Percentiles rank a stretch among this genome's conserved stretches.
Conservation (phyloP, 2,888 invertebrate genomes). For the Perizoma affinitatum region DNA sequence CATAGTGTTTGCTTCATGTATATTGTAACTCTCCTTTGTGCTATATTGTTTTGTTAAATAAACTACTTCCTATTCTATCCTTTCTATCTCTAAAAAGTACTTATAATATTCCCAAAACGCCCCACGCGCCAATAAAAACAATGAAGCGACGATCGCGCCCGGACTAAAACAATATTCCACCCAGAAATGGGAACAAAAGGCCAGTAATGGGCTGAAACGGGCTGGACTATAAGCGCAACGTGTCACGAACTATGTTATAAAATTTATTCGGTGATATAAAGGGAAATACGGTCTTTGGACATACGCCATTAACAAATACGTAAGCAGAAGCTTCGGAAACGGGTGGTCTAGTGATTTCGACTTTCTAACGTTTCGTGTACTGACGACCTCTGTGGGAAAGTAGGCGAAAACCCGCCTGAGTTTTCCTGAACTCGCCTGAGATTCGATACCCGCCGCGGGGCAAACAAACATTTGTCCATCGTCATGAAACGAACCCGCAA, state of each 20-base stretch:
- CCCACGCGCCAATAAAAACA: conserved; percentile 44
- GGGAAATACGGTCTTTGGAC: conserved; percentile 3
- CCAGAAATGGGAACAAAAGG: conserved; percentile 47
- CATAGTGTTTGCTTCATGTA: too few species aligned
- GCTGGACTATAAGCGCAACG: conserved; percentile 52
- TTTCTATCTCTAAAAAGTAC: conserved; percentile 20
- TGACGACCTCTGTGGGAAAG: too few species aligned
- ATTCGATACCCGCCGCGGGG: too few species aligned
- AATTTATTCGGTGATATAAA: conserved; percentile 39
- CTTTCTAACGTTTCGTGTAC: too few species aligned
- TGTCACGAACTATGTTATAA: conserved; percentile 54
- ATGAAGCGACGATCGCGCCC: conserved; percentile 44
- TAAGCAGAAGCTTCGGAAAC: background rate
- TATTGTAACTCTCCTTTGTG: too few species aligned
- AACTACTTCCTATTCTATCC: conserved; percentile 10
- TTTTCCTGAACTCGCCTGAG: too few species aligned
- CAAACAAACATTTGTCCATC: too few species aligned
- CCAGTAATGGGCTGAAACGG: conserved; percentile 44
- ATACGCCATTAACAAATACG: background rate
- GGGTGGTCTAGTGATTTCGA: too few species aligned
- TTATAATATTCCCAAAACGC: conserved; percentile 35
- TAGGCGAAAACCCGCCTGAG: too few species aligned
- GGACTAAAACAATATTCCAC: conserved; percentile 53
- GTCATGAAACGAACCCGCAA: too few species aligned
- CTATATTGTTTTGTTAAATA: too few species aligned